These are phyloP conservation scores for Coecobrya sp. DNA, from an alignment of 2,888 invertebrate genomes.

Conservation along the genomic window DNA sequence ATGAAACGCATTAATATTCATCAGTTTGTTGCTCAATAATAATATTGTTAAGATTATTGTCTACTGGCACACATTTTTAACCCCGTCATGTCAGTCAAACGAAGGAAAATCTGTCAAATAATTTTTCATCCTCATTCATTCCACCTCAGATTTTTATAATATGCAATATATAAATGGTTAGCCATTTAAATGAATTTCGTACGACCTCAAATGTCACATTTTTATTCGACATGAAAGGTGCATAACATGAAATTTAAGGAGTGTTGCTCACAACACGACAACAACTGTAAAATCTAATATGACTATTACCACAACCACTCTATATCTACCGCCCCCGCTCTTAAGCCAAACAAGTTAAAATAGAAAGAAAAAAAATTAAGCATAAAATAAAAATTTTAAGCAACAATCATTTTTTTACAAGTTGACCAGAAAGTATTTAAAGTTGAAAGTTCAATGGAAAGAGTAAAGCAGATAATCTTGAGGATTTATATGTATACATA, in stretches of 20 bases:
- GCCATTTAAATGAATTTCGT: slow-evolving; percentile 4
- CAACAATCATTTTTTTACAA: too few species aligned
- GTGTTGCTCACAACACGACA: neutral
- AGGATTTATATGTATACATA: neutral
- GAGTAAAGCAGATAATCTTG: neutral
- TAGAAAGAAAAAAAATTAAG: neutral
- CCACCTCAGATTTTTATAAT: neutral
- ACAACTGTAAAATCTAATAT: neutral
- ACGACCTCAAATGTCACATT: slow-evolving; percentile 55
- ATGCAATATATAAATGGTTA: slow-evolving; percentile 25
- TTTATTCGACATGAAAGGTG: slow-evolving; percentile 8
- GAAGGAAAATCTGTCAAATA: slow-evolving; percentile 10
- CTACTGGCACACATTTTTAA: slow-evolving; percentile 20
- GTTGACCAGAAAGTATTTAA: too few species aligned
- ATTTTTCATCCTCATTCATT: neutral
- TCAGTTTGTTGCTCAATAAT: slow-evolving; percentile 5
- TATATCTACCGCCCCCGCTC: slow-evolving; percentile 29
- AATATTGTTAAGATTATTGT: neutral
- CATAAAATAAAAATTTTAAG: slow-evolving; percentile 10
- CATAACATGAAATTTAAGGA: neutral
- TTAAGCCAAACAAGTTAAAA: slow-evolving; percentile 48
- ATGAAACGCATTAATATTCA: neutral
- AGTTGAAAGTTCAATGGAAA: neutral
- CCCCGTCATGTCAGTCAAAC: neutral
- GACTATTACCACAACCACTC: neutral